These are phyloP conservation scores for Fabriciana adippe DNA, from an alignment of 2,888 invertebrate species.

Conservation along the genomic window DNA sequence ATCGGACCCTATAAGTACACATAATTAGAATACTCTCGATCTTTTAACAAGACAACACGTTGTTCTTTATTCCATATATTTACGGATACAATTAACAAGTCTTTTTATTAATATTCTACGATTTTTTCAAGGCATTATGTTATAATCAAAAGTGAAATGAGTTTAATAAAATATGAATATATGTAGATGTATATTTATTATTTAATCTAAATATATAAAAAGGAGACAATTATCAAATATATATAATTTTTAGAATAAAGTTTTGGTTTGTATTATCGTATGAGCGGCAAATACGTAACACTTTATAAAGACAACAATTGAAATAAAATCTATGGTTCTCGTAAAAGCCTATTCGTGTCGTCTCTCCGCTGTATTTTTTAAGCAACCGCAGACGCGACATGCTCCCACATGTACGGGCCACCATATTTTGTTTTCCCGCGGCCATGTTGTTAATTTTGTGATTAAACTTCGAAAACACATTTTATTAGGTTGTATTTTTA, in stretches of 20 bases:
- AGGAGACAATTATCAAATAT: neutral
- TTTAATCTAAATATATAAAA: no score
- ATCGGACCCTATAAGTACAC: no score
- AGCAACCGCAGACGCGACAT: conserved; percentile 56
- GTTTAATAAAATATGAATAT: no score
- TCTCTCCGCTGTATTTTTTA: conserved; percentile 47
- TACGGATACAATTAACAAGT: no score
- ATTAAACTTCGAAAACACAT: conserved; percentile 77
- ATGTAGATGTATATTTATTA: no score
- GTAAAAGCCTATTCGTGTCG: conserved; percentile 46
- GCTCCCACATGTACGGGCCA: conserved; percentile 63
- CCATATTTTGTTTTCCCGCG: conserved; percentile 67
- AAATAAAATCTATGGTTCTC: conserved; percentile 31
- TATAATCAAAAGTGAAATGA: no score
- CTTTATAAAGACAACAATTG: conserved; percentile 30
- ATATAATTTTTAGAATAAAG: conserved; percentile 7
- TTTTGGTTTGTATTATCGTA: conserved; percentile 5
- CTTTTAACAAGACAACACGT: no score
- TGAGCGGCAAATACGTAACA: conserved; percentile 19
- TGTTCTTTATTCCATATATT: no score
- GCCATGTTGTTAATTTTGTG: conserved; percentile 78
- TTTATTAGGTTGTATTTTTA: conserved; percentile 60
- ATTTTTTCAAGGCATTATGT: no score
- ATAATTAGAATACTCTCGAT: no score
- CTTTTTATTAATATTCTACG: no score